These are phyloP conservation scores for Aspidiotus destructor DNA, from an alignment of 2,888 invertebrate genomes.

Conservation along the genomic window DNA sequence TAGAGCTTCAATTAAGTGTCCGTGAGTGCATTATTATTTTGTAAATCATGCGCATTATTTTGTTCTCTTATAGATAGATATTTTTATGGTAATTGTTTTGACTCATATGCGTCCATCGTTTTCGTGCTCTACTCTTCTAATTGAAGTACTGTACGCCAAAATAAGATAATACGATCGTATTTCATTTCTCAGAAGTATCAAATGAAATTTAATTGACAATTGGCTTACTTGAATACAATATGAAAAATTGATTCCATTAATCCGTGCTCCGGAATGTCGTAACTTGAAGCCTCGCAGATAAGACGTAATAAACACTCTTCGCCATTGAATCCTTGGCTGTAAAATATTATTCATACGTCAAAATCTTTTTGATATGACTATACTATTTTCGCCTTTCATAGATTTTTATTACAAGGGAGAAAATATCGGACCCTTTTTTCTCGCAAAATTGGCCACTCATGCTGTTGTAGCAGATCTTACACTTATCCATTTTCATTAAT, in stretches of 20 bases:
- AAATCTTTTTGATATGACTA: no score
- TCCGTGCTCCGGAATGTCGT: not conserved
- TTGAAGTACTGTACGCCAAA: not conserved
- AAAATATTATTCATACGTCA: slow-evolving; percentile 36
- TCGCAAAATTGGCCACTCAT: no score
- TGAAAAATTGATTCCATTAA: slow-evolving; percentile 18
- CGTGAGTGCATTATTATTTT: no score
- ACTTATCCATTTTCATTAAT: no score
- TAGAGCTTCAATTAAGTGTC: no score
- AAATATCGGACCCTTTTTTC: no score
- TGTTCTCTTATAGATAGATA: no score
- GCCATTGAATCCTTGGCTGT: slow-evolving; percentile 55
- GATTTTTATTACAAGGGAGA: no score
- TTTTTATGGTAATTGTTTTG: no score
- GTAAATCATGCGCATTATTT: no score
- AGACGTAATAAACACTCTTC: slow-evolving; percentile 56
- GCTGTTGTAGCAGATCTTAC: no score
- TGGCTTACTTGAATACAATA: slow-evolving; percentile 12
- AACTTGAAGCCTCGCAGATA: slow-evolving; percentile 54
- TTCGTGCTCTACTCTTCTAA: not conserved
- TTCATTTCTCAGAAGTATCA: not conserved
- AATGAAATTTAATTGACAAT: not conserved
- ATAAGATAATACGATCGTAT: not conserved
- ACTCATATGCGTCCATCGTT: not conserved
- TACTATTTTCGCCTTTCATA: no score